Base-by-base conservation (phyloP, 2,113 vertebrate species). In the Neogale vison region DNA sequence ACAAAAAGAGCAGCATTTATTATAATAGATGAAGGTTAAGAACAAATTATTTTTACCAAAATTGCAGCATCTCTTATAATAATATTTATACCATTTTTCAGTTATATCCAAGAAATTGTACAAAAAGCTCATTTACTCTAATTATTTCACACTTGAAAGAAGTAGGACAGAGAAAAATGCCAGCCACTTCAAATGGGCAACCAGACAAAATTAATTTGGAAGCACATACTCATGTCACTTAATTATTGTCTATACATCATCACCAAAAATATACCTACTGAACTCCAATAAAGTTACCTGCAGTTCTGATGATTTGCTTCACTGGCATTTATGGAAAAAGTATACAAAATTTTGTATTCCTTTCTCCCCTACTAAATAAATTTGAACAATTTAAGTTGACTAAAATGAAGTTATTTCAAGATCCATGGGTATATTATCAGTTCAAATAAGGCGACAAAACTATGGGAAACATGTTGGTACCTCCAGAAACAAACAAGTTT, bases 401-500 rank as follows among this genome's bases (percentile, higher is more conserved):
- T 77, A 69, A 88, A 80, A 91, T 59, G 72, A 90, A 55, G 74
- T 92, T 84, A 69, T 29, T 80, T 57, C 76, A 95, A 39, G 50
- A 88, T 42, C 72, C 61, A 11, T 34, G 10, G 24, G 55, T 71
- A 79, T 11, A 36, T 55, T 63, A 61, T 86, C 81, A 88, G 82
- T 74, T 88, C 77, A 90, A 93, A 69, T 65, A 71, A 96, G 81
- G 55, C 17, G 59, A 74, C 45, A 84, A 92, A 89, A 83, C n/a
- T 26, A 74, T 7, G 69, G 42, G 50, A 87, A 72, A 94, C 29
- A 79, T 6, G 42, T 42, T 39, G 39, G 4, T 50, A 39, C 45
- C 76, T 81, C 79, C 81, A 94, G 23, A 94, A 93, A 85, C 11
- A 91, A 92, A 88, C 13, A 45, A 6, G 20, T 31, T 82, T 97